These are phyloP conservation scores for Drosophila arizonae DNA, from an alignment of 1,140 invertebrate species.

Conservation along the genomic window DNA sequence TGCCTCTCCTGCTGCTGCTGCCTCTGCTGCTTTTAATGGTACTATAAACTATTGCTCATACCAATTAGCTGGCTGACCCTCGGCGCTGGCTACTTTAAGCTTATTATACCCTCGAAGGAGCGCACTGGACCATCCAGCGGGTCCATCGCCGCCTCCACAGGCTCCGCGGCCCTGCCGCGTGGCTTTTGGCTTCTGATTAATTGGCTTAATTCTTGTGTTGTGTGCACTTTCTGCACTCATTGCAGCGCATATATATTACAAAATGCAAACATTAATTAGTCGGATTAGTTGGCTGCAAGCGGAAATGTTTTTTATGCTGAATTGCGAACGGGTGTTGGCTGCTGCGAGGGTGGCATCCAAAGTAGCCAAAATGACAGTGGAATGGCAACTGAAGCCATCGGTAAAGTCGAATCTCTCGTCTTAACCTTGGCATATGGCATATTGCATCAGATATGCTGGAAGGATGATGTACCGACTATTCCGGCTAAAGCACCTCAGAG, in stretches of 20 bases:
- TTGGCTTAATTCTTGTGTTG: slow-evolving; percentile 11
- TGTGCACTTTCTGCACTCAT: slow-evolving; percentile 28
- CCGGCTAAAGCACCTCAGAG: too few species aligned
- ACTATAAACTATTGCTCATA: too few species aligned
- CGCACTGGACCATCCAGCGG: too few species aligned
- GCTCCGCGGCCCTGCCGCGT: neutral
- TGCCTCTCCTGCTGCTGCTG: too few species aligned
- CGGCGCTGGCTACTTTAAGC: too few species aligned
- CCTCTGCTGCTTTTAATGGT: too few species aligned
- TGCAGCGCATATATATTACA: slow-evolving; percentile 33
- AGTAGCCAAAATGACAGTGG: neutral
- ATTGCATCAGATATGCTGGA: too few species aligned
- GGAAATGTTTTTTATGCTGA: slow-evolving; percentile 63
- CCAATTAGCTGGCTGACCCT: too few species aligned
- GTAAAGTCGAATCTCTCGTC: too few species aligned
- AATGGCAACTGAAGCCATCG: neutral
- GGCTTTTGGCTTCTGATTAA: slow-evolving; percentile 31
- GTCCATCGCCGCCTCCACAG: too few species aligned
- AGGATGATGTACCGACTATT: too few species aligned
- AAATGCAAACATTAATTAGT: slow-evolving; percentile 73
- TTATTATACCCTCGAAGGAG: too few species aligned
- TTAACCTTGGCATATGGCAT: neutral
- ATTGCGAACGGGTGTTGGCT: slow-evolving; percentile 23
- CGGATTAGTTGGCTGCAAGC: slow-evolving; percentile 50
- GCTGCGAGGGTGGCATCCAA: neutral